phyloP scores from a whole-genome alignment of 1,140 invertebrate genomes.

The Anagrus nilaparvatae region DNA sequence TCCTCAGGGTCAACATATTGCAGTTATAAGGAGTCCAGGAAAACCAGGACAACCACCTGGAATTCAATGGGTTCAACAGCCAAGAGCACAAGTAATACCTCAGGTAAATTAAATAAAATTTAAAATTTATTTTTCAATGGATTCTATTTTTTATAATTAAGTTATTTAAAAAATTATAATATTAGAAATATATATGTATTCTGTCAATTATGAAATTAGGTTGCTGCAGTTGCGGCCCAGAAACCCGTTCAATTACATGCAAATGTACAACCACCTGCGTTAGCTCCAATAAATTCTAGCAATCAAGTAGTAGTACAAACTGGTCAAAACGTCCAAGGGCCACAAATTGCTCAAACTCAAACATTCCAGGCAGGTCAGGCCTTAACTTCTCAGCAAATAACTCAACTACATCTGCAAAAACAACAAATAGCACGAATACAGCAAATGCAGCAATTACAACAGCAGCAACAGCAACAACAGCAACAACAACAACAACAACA shows the following conservation, averaged over 20 bases:
- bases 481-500: slow-evolving; percentile 28
- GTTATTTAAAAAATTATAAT: too few relatives aligned
- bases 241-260: slow-evolving; percentile 31
- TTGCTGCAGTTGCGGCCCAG: slow-evolving; percentile 26
- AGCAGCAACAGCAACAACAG: slow-evolving; percentile 32
- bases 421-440: slow-evolving; percentile 42
- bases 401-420: slow-evolving; percentile 40
- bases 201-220: too few relatives aligned
- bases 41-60: slow-evolving; percentile 40
- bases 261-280: slow-evolving; percentile 36
- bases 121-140: neutral
- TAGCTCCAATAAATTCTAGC: slow-evolving; percentile 36
- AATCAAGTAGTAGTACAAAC: slow-evolving; percentile 37
- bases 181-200: too few relatives aligned
- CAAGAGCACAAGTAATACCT: slow-evolving; percentile 38
- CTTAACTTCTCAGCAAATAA: slow-evolving; percentile 32
- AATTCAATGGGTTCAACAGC: slow-evolving; percentile 42
- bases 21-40: slow-evolving; percentile 41
- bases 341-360: slow-evolving; percentile 27
- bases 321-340: slow-evolving; percentile 25
- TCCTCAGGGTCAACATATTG: slow-evolving; percentile 42
- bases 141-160: neutral
- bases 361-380: slow-evolving; percentile 32
- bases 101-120: slow-evolving; percentile 6
- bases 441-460: slow-evolving; percentile 31